A percentile compares a stretch with the other conserved stretches of the same genome.
These are phyloP conservation scores for Chlorodrepanis virens DNA, from an alignment of 2,113 vertebrate genomes.

Conservation along the genomic window DNA sequence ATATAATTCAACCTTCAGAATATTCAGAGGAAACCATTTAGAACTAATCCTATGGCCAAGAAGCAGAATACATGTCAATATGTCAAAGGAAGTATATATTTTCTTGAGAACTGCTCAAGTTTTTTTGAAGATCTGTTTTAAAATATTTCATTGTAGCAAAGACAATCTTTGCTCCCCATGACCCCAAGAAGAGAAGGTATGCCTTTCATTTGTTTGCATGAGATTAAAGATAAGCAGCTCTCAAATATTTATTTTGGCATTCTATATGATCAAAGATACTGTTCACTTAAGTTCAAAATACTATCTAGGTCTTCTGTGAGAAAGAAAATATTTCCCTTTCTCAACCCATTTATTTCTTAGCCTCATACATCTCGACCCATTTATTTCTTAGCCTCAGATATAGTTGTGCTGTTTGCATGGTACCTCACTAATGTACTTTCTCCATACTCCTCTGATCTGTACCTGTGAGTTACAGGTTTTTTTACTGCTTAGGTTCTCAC, in stretches of 20 bases:
- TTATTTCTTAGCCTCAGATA: background rate
- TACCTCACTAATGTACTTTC: background rate
- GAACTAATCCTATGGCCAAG: background rate
- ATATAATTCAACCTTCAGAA: background rate
- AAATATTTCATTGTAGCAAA: background rate
- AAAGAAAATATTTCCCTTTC: background rate
- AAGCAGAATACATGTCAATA: background rate
- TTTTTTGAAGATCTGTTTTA: background rate
- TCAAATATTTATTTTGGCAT: constrained; percentile 16
- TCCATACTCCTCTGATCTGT: background rate
- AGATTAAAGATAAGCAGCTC: constrained; percentile 18
- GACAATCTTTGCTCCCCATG: background rate
- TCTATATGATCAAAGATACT: background rate
- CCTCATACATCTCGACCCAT: background rate
- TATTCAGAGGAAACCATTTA: background rate
- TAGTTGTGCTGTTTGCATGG: background rate
- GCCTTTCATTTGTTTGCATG: background rate
- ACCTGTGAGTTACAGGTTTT: background rate
- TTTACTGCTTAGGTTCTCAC: background rate
- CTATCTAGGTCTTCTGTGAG: background rate
- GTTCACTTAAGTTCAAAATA: background rate
- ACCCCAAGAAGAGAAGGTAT: background rate
- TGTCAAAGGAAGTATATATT: background rate
- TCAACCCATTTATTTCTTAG: background rate
- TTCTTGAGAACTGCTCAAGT: background rate